Conservation (phyloP, 1,140 invertebrate species). For the Trichonephila clavipes region DNA sequence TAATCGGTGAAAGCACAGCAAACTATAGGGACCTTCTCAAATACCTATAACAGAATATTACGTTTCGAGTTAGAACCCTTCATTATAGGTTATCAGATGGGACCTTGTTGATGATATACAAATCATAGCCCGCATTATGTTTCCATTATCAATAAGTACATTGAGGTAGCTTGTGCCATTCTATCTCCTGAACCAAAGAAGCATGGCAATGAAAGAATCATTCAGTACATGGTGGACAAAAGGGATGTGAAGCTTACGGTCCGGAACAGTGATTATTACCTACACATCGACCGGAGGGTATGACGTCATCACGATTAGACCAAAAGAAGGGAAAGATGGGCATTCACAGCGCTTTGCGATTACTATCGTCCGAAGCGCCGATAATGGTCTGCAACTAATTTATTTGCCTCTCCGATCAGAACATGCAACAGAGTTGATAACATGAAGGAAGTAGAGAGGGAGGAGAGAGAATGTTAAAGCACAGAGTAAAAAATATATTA, state of each 20-base stretch:
- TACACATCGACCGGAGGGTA: conserved; percentile 17
- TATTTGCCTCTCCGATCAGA: neutral
- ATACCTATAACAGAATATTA: conserved; percentile 9
- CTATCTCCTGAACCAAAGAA: neutral
- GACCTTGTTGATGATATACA: conserved; percentile 23
- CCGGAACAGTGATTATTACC: conserved; percentile 56
- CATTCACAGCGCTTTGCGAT: neutral
- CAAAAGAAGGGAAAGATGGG: neutral
- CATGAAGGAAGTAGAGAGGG: neutral
- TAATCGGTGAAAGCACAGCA: neutral
- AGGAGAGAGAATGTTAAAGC: neutral
- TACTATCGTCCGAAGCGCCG: neutral
- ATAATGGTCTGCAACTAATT: conserved; percentile 43
- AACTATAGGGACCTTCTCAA: neutral
- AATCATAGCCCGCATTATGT: conserved; percentile 41
- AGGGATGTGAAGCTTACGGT: conserved; percentile 19
- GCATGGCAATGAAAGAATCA: conserved; percentile 27
- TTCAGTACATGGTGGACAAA: neutral
- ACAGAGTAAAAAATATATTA: neutral
- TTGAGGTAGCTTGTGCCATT: conserved; percentile 22
- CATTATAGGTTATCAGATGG: conserved; percentile 17
- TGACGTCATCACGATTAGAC: conserved; percentile 49
- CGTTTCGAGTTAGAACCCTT: neutral
- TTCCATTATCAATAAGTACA: conserved; percentile 50
- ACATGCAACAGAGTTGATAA: neutral